Evolutionary conservation across 1,140 invertebrate genomes (phyloP).

Genomic region (Drosophila equinoxialis): DNA sequence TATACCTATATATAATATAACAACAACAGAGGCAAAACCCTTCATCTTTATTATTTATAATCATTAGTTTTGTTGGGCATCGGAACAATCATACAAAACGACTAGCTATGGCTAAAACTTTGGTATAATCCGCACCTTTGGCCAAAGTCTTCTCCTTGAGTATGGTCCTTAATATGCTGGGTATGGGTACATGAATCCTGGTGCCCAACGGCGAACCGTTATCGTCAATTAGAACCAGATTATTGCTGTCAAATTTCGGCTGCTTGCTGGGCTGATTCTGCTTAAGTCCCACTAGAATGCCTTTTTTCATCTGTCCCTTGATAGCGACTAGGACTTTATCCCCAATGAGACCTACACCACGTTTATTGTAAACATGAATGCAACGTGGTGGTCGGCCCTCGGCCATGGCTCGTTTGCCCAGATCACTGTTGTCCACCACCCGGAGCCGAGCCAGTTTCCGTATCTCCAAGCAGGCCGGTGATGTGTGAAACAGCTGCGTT

Average conservation of each 20-base stretch:
- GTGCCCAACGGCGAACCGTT: slow-evolving; percentile 96
- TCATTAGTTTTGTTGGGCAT: not conserved
- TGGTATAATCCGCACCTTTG: slow-evolving; percentile 97
- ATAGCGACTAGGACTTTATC: slow-evolving; percentile 97
- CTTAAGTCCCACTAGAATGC: slow-evolving; percentile 96
- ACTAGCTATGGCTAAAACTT: slow-evolving; percentile 95
- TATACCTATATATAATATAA: slow-evolving; percentile 31
- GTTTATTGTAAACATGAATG: slow-evolving; percentile 95
- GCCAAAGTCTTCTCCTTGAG: slow-evolving; percentile 91
- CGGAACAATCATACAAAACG: slow-evolving; percentile 90
- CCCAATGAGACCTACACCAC: slow-evolving; percentile 86
- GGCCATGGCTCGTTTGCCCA: slow-evolving; percentile 96
- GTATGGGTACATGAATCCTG: slow-evolving; percentile 96
- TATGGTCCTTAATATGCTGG: slow-evolving; percentile 94
- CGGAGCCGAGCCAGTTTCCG: slow-evolving; percentile 90
- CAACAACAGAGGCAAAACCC: slow-evolving; percentile 13
- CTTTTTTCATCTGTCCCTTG: slow-evolving; percentile 98
- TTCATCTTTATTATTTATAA: slow-evolving; percentile 25
- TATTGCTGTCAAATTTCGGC: slow-evolving; percentile 98
- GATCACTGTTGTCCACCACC: slow-evolving; percentile 97
- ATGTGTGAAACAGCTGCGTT: slow-evolving; percentile 84
- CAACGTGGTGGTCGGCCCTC: slow-evolving; percentile 95
- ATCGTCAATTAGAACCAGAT: slow-evolving; percentile 97
- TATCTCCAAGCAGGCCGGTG: slow-evolving; percentile 86
- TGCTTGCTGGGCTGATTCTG: slow-evolving; percentile 92